Percentiles rank a stretch among this genome's conserved stretches.
Evolutionary conservation across 2,797 vertebrate genomes (phyloP).

Genomic region (Myripristis jacobus): DNA sequence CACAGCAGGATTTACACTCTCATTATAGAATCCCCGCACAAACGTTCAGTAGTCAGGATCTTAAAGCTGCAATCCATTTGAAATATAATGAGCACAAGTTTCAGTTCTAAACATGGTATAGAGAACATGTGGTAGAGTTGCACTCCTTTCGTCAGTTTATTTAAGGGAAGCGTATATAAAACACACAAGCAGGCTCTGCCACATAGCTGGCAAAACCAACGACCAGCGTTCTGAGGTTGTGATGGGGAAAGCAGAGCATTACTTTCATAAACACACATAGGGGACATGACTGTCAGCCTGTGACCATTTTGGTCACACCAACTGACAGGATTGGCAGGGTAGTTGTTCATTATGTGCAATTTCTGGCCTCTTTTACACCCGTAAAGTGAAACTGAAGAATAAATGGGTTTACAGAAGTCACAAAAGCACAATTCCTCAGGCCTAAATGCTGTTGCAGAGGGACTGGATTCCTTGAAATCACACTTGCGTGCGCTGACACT

Average conservation of each 20-base stretch:
- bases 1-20: conserved; percentile 54
- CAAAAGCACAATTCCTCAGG: conserved; percentile 55
- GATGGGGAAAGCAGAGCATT: conserved; percentile 76
- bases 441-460: conserved; percentile 46
- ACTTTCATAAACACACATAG: conserved; percentile 79
- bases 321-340: conserved; percentile 81
- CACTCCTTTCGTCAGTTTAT: conserved; percentile 79
- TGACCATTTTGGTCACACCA: conserved; percentile 82
- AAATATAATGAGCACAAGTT: conserved; percentile 55
- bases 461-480: conserved; percentile 51
- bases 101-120: conserved; percentile 67
- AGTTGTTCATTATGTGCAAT: conserved; percentile 84
- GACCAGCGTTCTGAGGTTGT: conserved; percentile 82
- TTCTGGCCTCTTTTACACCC: conserved; percentile 83
- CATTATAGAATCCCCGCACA: conserved; percentile 54
- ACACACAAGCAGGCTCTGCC: conserved; percentile 73
- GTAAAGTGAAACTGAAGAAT: conserved; percentile 80
- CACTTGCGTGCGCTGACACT: conserved; percentile 38
- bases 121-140: conserved; percentile 75
- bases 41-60: conserved; percentile 45
- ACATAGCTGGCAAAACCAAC: conserved; percentile 74
- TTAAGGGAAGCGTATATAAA: conserved; percentile 83
- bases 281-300: conserved; percentile 79
- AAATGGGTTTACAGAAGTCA: conserved; percentile 80
- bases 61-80: conserved; percentile 51